Evolutionary conservation across 2,113 vertebrate species (phyloP).

Genomic region (Syrmaticus mikado): DNA sequence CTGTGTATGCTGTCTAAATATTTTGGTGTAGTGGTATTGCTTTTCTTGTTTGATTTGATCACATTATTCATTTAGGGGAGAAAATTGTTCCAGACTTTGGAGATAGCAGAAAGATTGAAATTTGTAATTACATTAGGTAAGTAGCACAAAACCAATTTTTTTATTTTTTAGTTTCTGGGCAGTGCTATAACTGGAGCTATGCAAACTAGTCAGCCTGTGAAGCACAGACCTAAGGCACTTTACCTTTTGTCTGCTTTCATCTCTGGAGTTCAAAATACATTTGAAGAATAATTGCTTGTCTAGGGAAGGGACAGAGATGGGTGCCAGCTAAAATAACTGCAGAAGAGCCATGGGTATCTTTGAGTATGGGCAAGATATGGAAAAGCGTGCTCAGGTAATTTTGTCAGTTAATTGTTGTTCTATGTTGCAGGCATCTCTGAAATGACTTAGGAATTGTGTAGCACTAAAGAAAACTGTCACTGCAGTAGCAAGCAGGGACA

Average conservation of each 20-base stretch:
- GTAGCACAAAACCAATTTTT: constrained; percentile 43
- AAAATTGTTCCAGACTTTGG: constrained; percentile 91
- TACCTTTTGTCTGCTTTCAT: not conserved
- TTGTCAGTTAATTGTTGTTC: not conserved
- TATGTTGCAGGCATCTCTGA: not conserved
- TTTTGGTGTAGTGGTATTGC: not conserved
- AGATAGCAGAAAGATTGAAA: constrained; percentile 92
- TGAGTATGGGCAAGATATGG: not conserved
- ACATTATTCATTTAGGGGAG: constrained; percentile 83
- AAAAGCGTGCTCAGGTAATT: not conserved
- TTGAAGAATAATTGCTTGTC: not conserved
- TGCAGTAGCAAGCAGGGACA: not conserved
- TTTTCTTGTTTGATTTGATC: not conserved
- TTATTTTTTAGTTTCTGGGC: not conserved
- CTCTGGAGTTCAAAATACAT: not conserved
- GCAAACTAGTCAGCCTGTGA: not conserved
- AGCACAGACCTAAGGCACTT: not conserved
- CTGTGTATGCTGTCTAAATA: not conserved
- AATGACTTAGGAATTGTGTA: not conserved
- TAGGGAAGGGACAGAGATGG: not conserved
- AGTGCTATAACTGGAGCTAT: not conserved
- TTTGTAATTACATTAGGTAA: constrained; percentile 93
- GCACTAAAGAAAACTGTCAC: not conserved
- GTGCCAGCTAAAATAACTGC: not conserved
- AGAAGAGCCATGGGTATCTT: not conserved